phyloP scores from a whole-genome alignment of 2,113 vertebrate species.

The Myotis brandtii region DNA sequence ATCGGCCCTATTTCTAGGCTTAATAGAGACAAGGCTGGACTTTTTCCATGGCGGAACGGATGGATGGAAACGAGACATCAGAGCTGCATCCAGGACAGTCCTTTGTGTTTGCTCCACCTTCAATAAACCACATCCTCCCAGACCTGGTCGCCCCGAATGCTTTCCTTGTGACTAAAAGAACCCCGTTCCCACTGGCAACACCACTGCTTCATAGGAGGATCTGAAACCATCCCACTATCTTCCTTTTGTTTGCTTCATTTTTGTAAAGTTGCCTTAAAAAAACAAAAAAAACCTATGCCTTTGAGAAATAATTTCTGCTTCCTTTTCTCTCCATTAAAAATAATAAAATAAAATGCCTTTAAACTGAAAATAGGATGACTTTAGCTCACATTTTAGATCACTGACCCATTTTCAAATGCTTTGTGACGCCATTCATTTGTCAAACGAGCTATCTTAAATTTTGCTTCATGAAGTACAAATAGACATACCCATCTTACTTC shows the following conservation, averaged over 20 bases:
- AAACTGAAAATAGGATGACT: not conserved
- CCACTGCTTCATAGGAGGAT: not conserved
- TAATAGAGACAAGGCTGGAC: not conserved
- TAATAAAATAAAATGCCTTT: not conserved
- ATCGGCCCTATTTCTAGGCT: not conserved
- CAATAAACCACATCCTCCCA: not conserved
- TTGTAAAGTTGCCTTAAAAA: not conserved
- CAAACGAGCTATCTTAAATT: not conserved
- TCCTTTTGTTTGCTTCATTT: not conserved
- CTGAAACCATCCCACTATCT: not conserved
- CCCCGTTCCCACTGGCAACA: not conserved
- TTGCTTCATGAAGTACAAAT: slow-evolving; percentile 13
- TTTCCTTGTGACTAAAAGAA: not conserved
- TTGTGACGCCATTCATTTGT: not conserved
- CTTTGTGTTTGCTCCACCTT: not conserved
- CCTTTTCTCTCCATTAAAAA: not conserved
- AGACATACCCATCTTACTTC: not conserved
- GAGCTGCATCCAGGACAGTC: not conserved
- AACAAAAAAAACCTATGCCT: not conserved
- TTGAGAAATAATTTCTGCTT: not conserved
- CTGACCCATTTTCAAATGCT: not conserved
- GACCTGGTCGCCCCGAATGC: not conserved
- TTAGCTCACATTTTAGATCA: not conserved
- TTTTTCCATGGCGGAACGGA: not conserved
- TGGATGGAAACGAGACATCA: not conserved